Conservation (phyloP, 1,140 invertebrate species). For the Drosophila hydei region DNA sequence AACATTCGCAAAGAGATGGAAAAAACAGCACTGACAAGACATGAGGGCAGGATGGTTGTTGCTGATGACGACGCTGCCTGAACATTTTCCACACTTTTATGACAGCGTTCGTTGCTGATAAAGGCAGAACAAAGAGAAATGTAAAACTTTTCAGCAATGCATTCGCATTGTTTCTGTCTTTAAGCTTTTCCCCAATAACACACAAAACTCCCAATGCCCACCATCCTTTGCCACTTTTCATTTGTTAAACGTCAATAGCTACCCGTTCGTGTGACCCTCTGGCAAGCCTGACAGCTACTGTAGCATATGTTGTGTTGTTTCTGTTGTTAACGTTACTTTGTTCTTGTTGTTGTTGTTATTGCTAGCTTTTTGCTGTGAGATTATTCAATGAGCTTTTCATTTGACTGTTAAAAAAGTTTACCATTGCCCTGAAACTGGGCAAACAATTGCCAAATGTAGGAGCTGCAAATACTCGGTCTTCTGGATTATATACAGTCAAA, state of each 20-base stretch:
- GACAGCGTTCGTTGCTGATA: slow-evolving; percentile 66
- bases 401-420: slow-evolving; percentile 55
- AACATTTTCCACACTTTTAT: slow-evolving; percentile 78
- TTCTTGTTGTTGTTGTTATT: slow-evolving; percentile 21
- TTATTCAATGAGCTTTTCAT: slow-evolving; percentile 73
- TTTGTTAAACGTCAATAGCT: slow-evolving; percentile 63
- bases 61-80: slow-evolving; percentile 70
- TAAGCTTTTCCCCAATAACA: neutral
- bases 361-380: slow-evolving; percentile 36
- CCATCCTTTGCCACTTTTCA: neutral
- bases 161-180: slow-evolving; percentile 62
- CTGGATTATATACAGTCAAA: slow-evolving; percentile 7
- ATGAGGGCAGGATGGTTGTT: slow-evolving; percentile 46
- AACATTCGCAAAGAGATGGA: slow-evolving; percentile 50
- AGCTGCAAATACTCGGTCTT: neutral
- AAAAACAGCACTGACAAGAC: slow-evolving; percentile 66
- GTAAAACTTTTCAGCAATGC: slow-evolving; percentile 70
- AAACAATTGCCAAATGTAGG: slow-evolving; percentile 42
- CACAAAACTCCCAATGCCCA: neutral
- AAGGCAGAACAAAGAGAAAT: slow-evolving; percentile 55
- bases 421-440: slow-evolving; percentile 48
- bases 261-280: slow-evolving; percentile 26
- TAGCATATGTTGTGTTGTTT: slow-evolving; percentile 55
- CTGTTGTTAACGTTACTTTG: no score
- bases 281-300: slow-evolving; percentile 33